Evolutionary conservation across 2,113 vertebrate genomes (phyloP).

Genomic region (Toxostoma redivivum): DNA sequence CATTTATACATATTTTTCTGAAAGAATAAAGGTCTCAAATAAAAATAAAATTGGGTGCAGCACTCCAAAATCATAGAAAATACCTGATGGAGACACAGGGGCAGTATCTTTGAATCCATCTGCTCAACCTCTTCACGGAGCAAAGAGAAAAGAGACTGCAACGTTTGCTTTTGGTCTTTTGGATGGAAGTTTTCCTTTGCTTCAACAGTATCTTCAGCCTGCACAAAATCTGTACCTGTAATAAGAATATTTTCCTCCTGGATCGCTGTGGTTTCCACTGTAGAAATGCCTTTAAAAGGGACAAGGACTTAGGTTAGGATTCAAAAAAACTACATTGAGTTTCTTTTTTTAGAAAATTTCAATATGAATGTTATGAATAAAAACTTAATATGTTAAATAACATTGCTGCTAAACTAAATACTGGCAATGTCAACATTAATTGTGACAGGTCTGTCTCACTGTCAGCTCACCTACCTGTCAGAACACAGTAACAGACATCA

Average conservation of each 20-base stretch:
- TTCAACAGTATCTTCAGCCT: slow-evolving; percentile 12
- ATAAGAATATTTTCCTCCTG: slow-evolving; percentile 31
- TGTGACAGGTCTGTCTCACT: neutral
- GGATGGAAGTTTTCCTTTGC: slow-evolving; percentile 33
- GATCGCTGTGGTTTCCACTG: neutral
- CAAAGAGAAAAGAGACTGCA: slow-evolving; percentile 80
- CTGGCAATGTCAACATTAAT: neutral
- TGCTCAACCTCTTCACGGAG: slow-evolving; percentile 81
- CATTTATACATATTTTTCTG: neutral
- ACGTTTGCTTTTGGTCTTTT: slow-evolving; percentile 26
- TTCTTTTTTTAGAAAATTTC: neutral
- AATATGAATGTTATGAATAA: neutral
- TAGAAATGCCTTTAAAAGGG: slow-evolving; percentile 41
- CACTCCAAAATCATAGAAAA: neutral
- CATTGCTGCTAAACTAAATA: neutral
- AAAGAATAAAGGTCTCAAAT: neutral
- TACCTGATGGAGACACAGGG: slow-evolving; percentile 93
- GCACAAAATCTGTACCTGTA: neutral
- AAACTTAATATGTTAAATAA: neutral
- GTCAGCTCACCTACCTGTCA: neutral
- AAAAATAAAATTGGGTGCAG: neutral
- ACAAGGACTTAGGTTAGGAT: neutral
- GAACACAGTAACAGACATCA: neutral
- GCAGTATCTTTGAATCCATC: slow-evolving; percentile 83
- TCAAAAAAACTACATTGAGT: neutral